Percentiles rank a stretch among this genome's conserved stretches.
phyloP scores from a whole-genome alignment of 1,140 invertebrate genomes.

The Acromyrmex heyeri region DNA sequence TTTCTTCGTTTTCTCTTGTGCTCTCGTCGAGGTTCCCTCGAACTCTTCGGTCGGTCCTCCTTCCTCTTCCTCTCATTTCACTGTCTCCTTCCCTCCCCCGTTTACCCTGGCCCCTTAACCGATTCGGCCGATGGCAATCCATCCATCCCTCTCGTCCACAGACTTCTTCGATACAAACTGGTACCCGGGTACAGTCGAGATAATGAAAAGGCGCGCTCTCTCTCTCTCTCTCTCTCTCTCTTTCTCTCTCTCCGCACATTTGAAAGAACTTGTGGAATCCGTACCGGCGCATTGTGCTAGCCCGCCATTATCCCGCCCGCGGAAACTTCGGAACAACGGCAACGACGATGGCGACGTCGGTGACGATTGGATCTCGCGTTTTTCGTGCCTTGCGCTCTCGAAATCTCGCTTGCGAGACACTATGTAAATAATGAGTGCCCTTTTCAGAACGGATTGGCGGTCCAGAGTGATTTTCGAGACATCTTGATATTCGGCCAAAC shows the following conservation, averaged over 20 bases:
- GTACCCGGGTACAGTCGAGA: conserved; percentile 70
- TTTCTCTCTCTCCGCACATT: conserved; percentile 58
- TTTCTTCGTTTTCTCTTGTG: conserved; percentile 23
- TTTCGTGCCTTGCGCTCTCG: conserved; percentile 30
- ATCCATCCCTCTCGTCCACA: conserved; percentile 50
- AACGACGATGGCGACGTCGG: conserved; percentile 26
- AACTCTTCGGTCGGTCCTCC: conserved; percentile 4
- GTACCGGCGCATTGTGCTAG: conserved; percentile 69
- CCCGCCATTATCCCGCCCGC: conserved; percentile 67
- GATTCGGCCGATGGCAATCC: conserved; percentile 55
- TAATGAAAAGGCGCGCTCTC: conserved; percentile 72
- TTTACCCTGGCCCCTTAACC: not conserved
- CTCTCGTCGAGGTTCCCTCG: conserved; percentile 26
- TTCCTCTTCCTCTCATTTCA: conserved; percentile 17
- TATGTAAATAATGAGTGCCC: conserved; percentile 30
- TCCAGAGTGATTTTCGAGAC: not conserved
- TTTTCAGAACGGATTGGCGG: not conserved
- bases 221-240: conserved; percentile 25
- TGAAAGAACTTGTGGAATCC: conserved; percentile 74
- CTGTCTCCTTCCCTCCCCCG: conserved; percentile 24
- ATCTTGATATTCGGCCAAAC: conserved; percentile 1
- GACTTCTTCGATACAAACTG: conserved; percentile 70
- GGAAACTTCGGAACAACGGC: conserved; percentile 70
- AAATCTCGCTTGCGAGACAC: conserved; percentile 43
- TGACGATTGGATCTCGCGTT: conserved; percentile 39